Percentiles rank a stretch among this genome's conserved stretches.
Evolutionary conservation across 2,797 vertebrate genomes (phyloP).

Genomic region (Naso thynnoides): DNA sequence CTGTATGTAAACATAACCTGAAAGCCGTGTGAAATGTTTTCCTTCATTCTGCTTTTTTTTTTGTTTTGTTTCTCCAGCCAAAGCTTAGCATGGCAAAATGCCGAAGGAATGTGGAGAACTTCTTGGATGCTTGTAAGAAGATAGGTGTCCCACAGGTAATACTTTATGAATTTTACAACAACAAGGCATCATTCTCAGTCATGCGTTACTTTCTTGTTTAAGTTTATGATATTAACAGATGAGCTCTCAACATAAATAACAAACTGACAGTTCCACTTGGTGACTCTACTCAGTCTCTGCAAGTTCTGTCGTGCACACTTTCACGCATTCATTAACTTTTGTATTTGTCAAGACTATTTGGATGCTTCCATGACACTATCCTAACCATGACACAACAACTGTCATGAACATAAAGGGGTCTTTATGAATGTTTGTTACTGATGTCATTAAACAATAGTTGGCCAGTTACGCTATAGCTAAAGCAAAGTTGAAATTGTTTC

Average conservation of each 20-base stretch:
- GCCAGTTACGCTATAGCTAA: no score
- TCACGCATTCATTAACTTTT: no score
- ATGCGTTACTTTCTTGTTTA: not conserved
- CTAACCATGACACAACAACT: no score
- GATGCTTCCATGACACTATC: no score
- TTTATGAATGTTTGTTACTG: no score
- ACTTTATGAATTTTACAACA: no score
- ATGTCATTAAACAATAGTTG: no score
- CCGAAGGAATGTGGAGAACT: constrained; percentile 98
- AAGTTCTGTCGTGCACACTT: constrained; percentile 9
- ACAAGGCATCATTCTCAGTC: not conserved
- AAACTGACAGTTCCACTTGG: not conserved
- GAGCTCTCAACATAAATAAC: not conserved
- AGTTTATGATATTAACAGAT: not conserved
- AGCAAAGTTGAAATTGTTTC: no score
- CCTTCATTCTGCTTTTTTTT: constrained; percentile 15
- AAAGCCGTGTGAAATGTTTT: not conserved
- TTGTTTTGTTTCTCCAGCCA: constrained; percentile 85
- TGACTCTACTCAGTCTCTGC: not conserved
- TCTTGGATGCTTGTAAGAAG: constrained; percentile 97
- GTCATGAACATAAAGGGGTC: no score
- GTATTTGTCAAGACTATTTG: no score
- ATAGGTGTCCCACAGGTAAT: constrained; percentile 96
- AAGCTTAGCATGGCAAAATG: constrained; percentile 99
- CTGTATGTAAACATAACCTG: not conserved